Percentiles rank a stretch among this genome's conserved stretches.
These are phyloP conservation scores for Alosa alosa DNA, from an alignment of 2,113 vertebrate genomes.

Conservation along the genomic window DNA sequence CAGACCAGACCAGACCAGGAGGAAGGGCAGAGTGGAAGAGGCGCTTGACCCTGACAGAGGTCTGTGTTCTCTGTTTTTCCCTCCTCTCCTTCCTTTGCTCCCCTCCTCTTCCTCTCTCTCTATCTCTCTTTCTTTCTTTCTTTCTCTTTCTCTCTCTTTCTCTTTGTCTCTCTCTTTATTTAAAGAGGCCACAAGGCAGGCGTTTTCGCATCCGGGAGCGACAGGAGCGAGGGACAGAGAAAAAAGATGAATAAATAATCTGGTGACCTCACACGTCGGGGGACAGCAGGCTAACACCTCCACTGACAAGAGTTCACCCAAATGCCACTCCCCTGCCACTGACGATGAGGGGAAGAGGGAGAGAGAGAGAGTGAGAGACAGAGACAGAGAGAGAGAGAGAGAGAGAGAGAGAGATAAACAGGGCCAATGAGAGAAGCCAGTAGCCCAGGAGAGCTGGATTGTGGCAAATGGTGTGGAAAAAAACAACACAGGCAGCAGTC, in stretches of 20 bases:
- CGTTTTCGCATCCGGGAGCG: slow-evolving; percentile 59
- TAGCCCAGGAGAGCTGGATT: slow-evolving; percentile 67
- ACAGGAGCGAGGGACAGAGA: slow-evolving; percentile 46
- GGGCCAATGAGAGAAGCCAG: slow-evolving; percentile 50
- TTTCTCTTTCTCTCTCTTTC: slow-evolving; percentile 14
- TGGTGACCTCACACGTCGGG: slow-evolving; percentile 64
- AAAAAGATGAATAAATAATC: slow-evolving; percentile 69
- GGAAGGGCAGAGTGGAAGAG: background rate
- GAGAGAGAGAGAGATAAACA: slow-evolving; percentile 10
- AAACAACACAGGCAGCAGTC: slow-evolving; percentile 72
- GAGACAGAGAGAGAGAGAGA: slow-evolving; percentile 7
- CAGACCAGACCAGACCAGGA: background rate
- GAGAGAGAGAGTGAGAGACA: slow-evolving; percentile 20
- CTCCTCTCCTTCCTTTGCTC: background rate
- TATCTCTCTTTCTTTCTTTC: slow-evolving; percentile 32
- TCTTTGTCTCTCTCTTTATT: slow-evolving; percentile 35
- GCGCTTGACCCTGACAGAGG: slow-evolving; percentile 1
- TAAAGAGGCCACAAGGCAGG: slow-evolving; percentile 45
- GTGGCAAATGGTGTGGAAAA: slow-evolving; percentile 74
- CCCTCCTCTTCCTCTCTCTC: slow-evolving; percentile 29
- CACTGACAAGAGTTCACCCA: slow-evolving; percentile 61
- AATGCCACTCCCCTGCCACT: slow-evolving; percentile 60
- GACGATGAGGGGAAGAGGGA: slow-evolving; percentile 25
- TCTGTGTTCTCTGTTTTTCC: background rate
- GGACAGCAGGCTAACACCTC: slow-evolving; percentile 65